A percentile compares a stretch with the other conserved stretches of the same genome.
phyloP scores from a whole-genome alignment of 2,797 vertebrate species.

The Anableps anableps region DNA sequence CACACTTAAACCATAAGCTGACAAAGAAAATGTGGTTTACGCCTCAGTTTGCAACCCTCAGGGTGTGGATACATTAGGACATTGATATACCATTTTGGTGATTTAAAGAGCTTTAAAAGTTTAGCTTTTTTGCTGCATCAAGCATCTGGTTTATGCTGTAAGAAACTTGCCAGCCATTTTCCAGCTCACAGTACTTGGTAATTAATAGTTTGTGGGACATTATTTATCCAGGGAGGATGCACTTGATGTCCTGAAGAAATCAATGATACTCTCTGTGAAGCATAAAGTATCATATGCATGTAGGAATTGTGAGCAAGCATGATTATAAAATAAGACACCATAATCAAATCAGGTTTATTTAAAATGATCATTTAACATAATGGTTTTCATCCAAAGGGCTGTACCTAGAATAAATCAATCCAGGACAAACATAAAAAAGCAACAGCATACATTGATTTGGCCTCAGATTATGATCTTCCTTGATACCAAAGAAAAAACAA shows the following conservation, averaged over 20 bases:
- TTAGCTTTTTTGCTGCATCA: conserved; percentile 14
- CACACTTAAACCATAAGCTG: conserved; percentile 55
- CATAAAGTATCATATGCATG: neutral
- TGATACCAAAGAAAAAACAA: too few relatives aligned
- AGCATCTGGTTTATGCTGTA: neutral
- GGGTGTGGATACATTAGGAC: conserved; percentile 51
- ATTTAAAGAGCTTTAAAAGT: conserved; percentile 21
- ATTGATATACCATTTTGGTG: conserved; percentile 37
- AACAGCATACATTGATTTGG: neutral
- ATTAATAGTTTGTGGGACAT: conserved; percentile 11
- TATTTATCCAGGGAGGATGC: conserved; percentile 5
- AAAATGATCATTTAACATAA: neutral
- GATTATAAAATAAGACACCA: neutral
- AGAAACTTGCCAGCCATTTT: neutral
- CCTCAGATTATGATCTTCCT: neutral
- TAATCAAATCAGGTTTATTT: neutral
- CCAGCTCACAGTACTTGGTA: neutral
- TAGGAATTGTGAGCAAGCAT: too few relatives aligned
- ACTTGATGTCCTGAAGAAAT: neutral
- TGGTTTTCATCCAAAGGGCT: neutral
- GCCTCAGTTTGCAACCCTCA: conserved; percentile 35
- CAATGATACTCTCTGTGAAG: neutral
- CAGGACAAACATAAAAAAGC: neutral
- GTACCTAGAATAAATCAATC: neutral
- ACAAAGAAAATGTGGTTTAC: conserved; percentile 64